These are phyloP conservation scores for Bostrychus sinensis DNA, from an alignment of 2,113 vertebrate species.

Conservation along the genomic window DNA sequence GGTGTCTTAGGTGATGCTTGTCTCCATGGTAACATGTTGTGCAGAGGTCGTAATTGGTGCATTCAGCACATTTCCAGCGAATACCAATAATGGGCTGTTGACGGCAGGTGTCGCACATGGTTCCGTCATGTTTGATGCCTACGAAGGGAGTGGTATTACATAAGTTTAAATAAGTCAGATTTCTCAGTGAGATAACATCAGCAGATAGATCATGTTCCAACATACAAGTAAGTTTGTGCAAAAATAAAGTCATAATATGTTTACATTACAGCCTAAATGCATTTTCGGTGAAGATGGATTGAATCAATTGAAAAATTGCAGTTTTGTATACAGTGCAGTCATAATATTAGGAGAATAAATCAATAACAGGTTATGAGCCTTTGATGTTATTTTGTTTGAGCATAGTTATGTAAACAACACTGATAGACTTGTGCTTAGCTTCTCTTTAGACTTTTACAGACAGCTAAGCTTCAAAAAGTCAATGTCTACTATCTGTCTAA, in stretches of 20 bases:
- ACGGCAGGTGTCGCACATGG: conserved; percentile 98
- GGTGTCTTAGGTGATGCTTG: conserved; percentile 97
- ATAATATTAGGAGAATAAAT: too few species aligned
- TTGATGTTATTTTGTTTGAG: too few species aligned
- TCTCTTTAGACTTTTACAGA: too few species aligned
- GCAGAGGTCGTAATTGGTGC: conserved; percentile 98
- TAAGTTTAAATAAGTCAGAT: neutral
- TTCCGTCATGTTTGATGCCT: conserved; percentile 99
- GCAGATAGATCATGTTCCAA: neutral
- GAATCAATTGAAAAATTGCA: too few species aligned
- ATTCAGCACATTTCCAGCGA: conserved; percentile 99
- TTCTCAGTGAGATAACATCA: neutral
- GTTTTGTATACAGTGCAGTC: too few species aligned
- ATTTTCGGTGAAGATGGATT: too few species aligned
- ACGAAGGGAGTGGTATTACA: conserved; percentile 2
- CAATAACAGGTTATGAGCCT: too few species aligned
- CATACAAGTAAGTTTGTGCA: neutral
- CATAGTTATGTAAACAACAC: too few species aligned
- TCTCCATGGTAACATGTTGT: conserved; percentile 99
- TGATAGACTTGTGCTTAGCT: too few species aligned
- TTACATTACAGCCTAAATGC: too few species aligned
- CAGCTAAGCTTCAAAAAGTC: too few species aligned
- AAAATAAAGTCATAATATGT: neutral
- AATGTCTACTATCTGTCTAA: neutral
- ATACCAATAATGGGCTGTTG: conserved; percentile 99